Evolutionary conservation across 2,113 vertebrate species (phyloP), one percentile per base, ranked within the genome.

Genomic region (Okapia johnstoni): DNA sequence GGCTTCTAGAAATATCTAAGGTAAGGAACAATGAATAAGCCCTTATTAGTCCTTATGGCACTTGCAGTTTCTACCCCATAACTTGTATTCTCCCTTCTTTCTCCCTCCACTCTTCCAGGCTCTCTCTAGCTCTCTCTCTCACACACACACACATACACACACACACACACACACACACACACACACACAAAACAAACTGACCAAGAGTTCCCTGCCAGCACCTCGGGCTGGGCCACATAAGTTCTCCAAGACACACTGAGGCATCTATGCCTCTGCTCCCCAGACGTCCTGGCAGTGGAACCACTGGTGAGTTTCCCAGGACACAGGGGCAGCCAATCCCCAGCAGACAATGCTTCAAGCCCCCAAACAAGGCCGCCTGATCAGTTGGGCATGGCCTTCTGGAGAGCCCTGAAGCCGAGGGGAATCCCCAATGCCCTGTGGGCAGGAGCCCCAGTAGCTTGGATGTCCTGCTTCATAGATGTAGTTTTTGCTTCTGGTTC

Each of bases 391-490:
- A 4, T 79, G 17, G 9, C 25, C 58, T 8, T 91, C 90, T 30
- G 14, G 7, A 25, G 0, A 0, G 26, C 43, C 13, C 60, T 70
- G 57, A 28, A 43, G 43, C 60, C 43, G n/a, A 33, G 33, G 33
- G 33, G 33, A 28, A 33, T 46, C 26, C 17, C 33, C 2, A 2
- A 1, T 10, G 28, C 14, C 54, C 1, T 1, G 1, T 25, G 21
- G 16, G 33, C n/a, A 83, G 16, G 36, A 8, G 40, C 7, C 80
- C 58, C 88, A 11, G n/a, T 12, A 76, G 14, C 80, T 63, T 26
- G 2, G 58, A 85, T 43, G 97, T 98, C 92, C 43, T 52, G 93
- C 70, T 94, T 73, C 25, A 26, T 10, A 7, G 14, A 43, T 13
- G 77, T 16, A 25, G 25, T 58, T 93, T n/a, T 58, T 48, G 54